phyloP scores from a whole-genome alignment of 1,140 invertebrate species.

The Stegodyphus mimosarum region DNA sequence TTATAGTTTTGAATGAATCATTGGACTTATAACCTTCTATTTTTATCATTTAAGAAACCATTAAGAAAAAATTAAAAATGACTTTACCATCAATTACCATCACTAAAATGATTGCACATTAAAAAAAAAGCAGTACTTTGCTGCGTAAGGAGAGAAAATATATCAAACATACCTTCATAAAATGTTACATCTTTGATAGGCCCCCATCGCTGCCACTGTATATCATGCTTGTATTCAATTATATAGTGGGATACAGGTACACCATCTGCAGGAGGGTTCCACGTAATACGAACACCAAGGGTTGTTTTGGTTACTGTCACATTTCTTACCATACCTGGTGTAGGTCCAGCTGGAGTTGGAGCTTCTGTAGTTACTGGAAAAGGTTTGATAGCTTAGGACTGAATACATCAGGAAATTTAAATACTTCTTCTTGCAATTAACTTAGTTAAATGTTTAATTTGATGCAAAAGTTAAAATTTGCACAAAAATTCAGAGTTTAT shows the following conservation, averaged over 20 bases:
- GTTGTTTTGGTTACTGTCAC: constrained; percentile 85
- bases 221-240: constrained; percentile 90
- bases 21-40: too few species aligned
- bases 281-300: constrained; percentile 86
- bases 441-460: too few species aligned
- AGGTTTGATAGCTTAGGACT: not conserved
- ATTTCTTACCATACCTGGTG: constrained; percentile 86
- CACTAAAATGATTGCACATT: too few species aligned
- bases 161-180: constrained; percentile 77
- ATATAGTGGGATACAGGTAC: constrained; percentile 86
- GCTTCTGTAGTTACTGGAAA: constrained; percentile 24
- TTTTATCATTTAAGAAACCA: too few species aligned
- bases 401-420: not conserved
- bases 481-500: too few species aligned
- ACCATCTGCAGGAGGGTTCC: constrained; percentile 84
- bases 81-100: too few species aligned
- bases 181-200: constrained; percentile 88
- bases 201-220: constrained; percentile 79
- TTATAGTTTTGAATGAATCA: too few species aligned
- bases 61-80: too few species aligned
- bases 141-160: constrained; percentile 42
- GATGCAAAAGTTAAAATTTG: too few species aligned
- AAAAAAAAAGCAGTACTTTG: not conserved
- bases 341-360: constrained; percentile 77
- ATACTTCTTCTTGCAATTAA: not conserved